phyloP scores from a whole-genome alignment of 1,140 invertebrate genomes.

The Drosophila arizonae region DNA sequence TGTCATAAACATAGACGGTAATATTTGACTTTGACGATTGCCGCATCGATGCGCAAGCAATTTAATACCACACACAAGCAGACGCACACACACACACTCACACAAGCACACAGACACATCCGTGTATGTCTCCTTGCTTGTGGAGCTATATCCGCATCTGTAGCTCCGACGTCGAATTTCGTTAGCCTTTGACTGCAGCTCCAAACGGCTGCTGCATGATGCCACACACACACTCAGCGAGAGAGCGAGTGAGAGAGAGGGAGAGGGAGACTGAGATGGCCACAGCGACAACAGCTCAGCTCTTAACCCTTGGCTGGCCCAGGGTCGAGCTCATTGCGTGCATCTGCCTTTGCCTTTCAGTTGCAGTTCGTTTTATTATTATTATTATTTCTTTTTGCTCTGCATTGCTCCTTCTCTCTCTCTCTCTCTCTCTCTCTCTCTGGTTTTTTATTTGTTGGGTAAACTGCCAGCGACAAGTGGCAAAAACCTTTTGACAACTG shows the following conservation, averaged over 20 bases:
- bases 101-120: slow-evolving; percentile 1
- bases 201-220: slow-evolving; percentile 31
- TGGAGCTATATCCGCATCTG: slow-evolving; percentile 33
- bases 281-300: not conserved
- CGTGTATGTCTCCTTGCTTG: slow-evolving; percentile 30
- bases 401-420: not conserved
- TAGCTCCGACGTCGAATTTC: slow-evolving; percentile 28
- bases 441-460: slow-evolving; percentile 11
- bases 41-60: slow-evolving; percentile 47
- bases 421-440: not conserved
- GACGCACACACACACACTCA: slow-evolving; percentile 10
- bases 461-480: slow-evolving; percentile 65
- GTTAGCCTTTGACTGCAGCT: slow-evolving; percentile 46
- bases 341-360: not conserved
- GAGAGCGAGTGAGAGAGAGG: not conserved
- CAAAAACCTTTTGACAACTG: slow-evolving; percentile 72
- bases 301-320: slow-evolving; percentile 45
- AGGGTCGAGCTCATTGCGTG: slow-evolving; percentile 24
- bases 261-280: not conserved
- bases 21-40: slow-evolving; percentile 38
- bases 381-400: slow-evolving; percentile 11
- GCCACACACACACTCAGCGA: slow-evolving; percentile 23
- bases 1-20: slow-evolving; percentile 39
- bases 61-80: slow-evolving; percentile 31
- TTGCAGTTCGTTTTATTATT: slow-evolving; percentile 6